Conservation (phyloP, 2,113 vertebrate species). For the pig (Sus scrofa) region T2T-Sscrofa CM000819.6:106230501-106231000, state of each 20-base stretch:
- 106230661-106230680: background rate
- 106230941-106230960: background rate
- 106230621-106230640: too few species aligned
- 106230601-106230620: background rate
- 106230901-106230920: background rate
- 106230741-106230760: background rate
- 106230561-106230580: background rate
- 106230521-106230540: too few species aligned
- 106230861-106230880: too few species aligned
- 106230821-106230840: background rate
- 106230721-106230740: background rate
- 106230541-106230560: too few species aligned
- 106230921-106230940: background rate
- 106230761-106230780: background rate
- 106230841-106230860: rapidly evolving
- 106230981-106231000: rapidly evolving
- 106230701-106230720: background rate
- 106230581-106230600: background rate
- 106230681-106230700: background rate
- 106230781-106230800: too few species aligned
- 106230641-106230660: background rate
- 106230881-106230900: background rate
- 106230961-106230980: background rate
- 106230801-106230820: background rate
- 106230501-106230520: too few species aligned